Percentiles rank a stretch among this genome's conserved stretches.
These are phyloP conservation scores for Hemibates koningsi DNA, from an alignment of 2,113 vertebrate genomes.

Conservation along the genomic window DNA sequence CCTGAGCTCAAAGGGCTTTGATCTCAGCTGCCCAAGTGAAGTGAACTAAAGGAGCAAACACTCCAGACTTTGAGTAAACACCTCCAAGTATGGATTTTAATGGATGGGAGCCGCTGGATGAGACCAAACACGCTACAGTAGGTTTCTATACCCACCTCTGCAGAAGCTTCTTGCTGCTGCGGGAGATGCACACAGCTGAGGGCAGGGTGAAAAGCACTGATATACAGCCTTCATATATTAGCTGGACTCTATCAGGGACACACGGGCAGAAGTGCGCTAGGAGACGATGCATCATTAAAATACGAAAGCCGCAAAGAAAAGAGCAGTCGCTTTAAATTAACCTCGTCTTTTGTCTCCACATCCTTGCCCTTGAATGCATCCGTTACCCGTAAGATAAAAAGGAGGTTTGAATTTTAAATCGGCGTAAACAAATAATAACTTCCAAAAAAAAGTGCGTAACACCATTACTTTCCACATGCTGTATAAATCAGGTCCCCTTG, in stretches of 20 bases:
- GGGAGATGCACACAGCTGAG: background rate
- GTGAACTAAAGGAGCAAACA: background rate
- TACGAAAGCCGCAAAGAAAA: background rate
- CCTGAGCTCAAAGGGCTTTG: slow-evolving; percentile 2
- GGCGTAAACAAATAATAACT: background rate
- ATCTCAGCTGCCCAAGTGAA: background rate
- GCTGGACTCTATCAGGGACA: background rate
- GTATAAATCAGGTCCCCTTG: background rate
- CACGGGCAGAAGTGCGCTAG: background rate
- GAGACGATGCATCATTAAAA: background rate
- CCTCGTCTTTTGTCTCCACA: background rate
- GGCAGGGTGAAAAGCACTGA: background rate
- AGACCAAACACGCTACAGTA: background rate
- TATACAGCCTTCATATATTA: background rate
- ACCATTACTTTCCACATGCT: background rate
- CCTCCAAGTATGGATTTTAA: slow-evolving; percentile 8
- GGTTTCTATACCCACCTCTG: background rate
- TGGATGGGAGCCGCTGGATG: background rate
- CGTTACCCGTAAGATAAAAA: background rate
- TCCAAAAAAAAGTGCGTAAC: background rate
- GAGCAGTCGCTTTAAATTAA: background rate
- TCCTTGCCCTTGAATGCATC: background rate
- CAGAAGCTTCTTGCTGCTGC: background rate
- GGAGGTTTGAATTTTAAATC: background rate
- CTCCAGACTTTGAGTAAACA: background rate